phyloP scores from a whole-genome alignment of 2,113 vertebrate genomes.

The Coptodon bakossiorum region DNA sequence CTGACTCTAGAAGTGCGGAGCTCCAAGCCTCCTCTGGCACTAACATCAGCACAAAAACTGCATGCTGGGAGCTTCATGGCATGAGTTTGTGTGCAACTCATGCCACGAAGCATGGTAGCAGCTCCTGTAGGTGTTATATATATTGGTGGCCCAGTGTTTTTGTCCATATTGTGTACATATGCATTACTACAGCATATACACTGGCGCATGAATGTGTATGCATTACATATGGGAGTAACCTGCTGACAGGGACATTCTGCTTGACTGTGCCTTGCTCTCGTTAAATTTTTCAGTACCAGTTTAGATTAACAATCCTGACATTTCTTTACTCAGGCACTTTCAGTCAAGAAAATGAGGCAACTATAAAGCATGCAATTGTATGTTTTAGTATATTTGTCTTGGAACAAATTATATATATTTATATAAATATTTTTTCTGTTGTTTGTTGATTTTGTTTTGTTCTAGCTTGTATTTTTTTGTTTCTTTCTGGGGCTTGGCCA shows the following conservation, averaged over 20 bases:
- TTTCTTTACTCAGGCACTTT: neutral
- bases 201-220: neutral
- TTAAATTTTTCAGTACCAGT: neutral
- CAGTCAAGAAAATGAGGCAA: neutral
- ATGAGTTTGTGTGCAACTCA: neutral
- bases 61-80: neutral
- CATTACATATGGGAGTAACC: neutral
- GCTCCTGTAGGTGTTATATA: neutral
- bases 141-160: neutral
- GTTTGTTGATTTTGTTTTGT: neutral
- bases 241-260: neutral
- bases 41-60: neutral
- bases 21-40: neutral
- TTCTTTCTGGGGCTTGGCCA: neutral
- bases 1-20: neutral
- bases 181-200: neutral
- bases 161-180: neutral
- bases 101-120: neutral
- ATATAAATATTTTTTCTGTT: neutral
- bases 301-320: neutral
- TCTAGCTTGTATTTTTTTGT: neutral
- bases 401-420: neutral
- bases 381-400: neutral
- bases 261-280: neutral
- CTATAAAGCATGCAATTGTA: neutral